These are phyloP conservation scores for Clanis bilineata DNA, from an alignment of 2,888 invertebrate genomes.

Conservation along the genomic window DNA sequence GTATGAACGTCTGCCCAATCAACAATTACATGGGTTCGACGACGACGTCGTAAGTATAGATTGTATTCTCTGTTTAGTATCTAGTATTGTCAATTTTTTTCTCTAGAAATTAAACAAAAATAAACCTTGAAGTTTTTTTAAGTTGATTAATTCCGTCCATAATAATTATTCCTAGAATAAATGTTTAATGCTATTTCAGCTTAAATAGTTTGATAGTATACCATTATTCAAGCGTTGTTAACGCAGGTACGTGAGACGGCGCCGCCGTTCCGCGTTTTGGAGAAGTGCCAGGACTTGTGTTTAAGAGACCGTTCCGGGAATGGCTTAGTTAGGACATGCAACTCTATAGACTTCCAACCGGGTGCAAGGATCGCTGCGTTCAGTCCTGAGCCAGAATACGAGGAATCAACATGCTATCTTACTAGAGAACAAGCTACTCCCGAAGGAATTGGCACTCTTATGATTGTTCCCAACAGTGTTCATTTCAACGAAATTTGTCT, in stretches of 20 bases:
- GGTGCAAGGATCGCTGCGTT: slow-evolving; percentile 92
- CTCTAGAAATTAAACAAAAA: neutral
- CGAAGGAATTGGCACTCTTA: slow-evolving; percentile 94
- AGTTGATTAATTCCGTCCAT: too few relatives aligned
- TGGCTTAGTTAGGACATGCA: slow-evolving; percentile 92
- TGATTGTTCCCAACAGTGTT: slow-evolving; percentile 93
- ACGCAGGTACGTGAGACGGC: slow-evolving; percentile 89
- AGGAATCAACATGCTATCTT: slow-evolving; percentile 93
- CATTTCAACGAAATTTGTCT: slow-evolving; percentile 95
- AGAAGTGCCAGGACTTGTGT: slow-evolving; percentile 94
- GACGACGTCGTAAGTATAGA: slow-evolving; percentile 88
- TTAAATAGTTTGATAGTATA: slow-evolving; percentile 19
- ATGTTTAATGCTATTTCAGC: neutral
- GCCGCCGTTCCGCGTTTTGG: slow-evolving; percentile 92
- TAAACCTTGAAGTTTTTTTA: too few relatives aligned
- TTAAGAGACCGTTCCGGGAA: slow-evolving; percentile 91
- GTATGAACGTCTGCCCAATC: slow-evolving; percentile 94
- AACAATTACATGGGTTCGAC: slow-evolving; percentile 94
- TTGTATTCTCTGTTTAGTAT: neutral
- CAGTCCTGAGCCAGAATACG: slow-evolving; percentile 91
- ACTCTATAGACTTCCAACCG: slow-evolving; percentile 95
- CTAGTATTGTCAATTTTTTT: neutral
- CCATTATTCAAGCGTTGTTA: slow-evolving; percentile 18
- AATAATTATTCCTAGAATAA: too few relatives aligned
- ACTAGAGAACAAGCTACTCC: slow-evolving; percentile 93